These are phyloP conservation scores for Argyrosomus japonicus DNA, from an alignment of 2,113 vertebrate genomes.

Conservation along the genomic window DNA sequence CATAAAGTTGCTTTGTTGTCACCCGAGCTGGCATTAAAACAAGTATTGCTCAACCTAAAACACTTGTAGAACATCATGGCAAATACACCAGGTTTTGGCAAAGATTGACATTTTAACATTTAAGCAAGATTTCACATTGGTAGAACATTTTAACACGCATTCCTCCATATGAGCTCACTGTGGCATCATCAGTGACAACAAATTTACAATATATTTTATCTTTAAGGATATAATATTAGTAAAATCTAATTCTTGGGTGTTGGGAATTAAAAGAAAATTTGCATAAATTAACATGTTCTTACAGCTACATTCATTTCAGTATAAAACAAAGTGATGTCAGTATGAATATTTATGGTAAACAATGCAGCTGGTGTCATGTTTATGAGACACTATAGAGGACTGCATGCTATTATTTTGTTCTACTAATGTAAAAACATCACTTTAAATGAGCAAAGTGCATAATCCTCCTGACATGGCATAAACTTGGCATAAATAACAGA, in stretches of 20 bases:
- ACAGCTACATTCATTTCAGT: conserved; percentile 62
- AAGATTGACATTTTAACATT: conserved; percentile 47
- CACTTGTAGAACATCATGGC: conserved; percentile 19
- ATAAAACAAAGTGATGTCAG: conserved; percentile 25
- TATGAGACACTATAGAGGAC: conserved; percentile 25
- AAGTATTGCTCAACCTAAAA: conserved; percentile 49
- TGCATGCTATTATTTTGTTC: conserved; percentile 34
- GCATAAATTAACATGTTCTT: conserved; percentile 10
- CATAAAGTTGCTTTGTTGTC: conserved; percentile 28
- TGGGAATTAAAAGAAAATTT: conserved; percentile 5
- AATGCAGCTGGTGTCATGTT: conserved; percentile 61
- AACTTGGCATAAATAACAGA: conserved; percentile 57
- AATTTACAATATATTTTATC: not conserved
- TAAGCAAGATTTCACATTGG: conserved; percentile 51
- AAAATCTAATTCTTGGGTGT: not conserved
- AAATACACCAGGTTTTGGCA: conserved; percentile 71
- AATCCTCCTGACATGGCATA: conserved; percentile 33
- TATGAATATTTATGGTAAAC: conserved; percentile 48
- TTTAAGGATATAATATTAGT: not conserved
- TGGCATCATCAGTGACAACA: conserved; percentile 8
- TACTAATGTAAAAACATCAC: conserved; percentile 56
- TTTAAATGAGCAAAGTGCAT: conserved; percentile 66
- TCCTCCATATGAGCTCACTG: conserved; percentile 22
- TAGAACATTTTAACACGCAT: conserved; percentile 38
- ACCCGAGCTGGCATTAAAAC: conserved; percentile 30